Conservation (phyloP, 2,888 invertebrate genomes). For the Pachymerium ferrugineum region DNA sequence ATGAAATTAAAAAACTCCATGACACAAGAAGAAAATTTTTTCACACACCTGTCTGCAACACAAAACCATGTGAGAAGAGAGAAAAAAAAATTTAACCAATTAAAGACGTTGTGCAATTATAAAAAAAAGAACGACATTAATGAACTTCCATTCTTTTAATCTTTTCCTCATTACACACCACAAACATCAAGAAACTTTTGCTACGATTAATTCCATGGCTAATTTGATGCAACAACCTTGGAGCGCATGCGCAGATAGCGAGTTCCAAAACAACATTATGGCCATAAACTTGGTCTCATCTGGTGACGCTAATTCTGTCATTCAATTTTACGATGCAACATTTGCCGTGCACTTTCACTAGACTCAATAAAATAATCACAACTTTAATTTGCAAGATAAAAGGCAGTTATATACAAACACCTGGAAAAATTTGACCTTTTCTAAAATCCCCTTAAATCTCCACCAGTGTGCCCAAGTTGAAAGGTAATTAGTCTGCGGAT, state of each 20-base stretch:
- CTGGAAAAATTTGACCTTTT: background rate
- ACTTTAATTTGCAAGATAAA: constrained; percentile 15
- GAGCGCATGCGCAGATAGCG: background rate
- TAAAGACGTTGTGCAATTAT: background rate
- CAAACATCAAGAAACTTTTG: constrained; percentile 11
- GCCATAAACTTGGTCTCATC: constrained; percentile 14
- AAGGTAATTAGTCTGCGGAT: background rate
- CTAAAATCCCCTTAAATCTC: background rate
- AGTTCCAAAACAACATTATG: background rate
- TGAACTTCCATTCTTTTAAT: background rate
- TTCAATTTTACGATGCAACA: background rate
- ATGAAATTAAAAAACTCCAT: background rate
- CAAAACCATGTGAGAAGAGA: background rate
- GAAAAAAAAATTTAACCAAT: background rate
- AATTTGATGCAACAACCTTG: background rate
- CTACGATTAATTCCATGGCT: background rate
- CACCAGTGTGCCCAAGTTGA: background rate
- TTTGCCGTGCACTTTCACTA: background rate
- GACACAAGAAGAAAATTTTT: no score
- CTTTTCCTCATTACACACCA: constrained; percentile 1
- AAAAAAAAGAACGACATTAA: constrained; percentile 1
- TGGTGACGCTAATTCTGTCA: constrained; percentile 17
- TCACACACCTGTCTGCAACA: no score
- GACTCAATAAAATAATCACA: constrained; percentile 2
- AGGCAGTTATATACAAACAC: background rate